Evolutionary conservation across 2,797 vertebrate species (phyloP), one percentile per base, ranked within the genome.

Genomic region (Mus spretus): DNA sequence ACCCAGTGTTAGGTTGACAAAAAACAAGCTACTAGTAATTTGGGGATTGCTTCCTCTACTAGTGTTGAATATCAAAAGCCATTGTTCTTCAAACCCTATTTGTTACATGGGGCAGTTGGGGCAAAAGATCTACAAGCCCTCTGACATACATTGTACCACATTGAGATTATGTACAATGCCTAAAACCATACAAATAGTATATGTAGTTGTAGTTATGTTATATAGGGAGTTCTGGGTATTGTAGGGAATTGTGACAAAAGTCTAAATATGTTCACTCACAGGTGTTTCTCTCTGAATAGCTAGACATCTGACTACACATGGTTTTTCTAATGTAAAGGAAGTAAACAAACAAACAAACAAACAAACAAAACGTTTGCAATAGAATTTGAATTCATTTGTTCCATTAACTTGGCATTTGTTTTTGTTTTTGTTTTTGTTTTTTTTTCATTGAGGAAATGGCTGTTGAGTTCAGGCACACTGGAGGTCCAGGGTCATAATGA

Each of bases 321-420:
- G 19, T 44, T 89, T 94, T 91, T 88, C 34, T 61, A 40, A 95
- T 50, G 28, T 78, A 85, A n/a, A 47, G 19, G 34, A 19, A 57
- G 4, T 50, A 44, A 81, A 55, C 2, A 40, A 40, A 40, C 37
- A 40, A 40, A 40, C 37, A 40, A 40, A 40, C 37, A 40, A 40
- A 40, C 37, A 40, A 40, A n/a, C 7, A 86, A 61, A 44, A 50
- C 1, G 72, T 92, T 57, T 75, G 26, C 28, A 81, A 17, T 10
- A 59, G 37, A 96, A 95, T 57, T 94, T 90, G n/a, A 87, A 55
- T 80, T 87, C 8, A 90, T 93, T 84, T 91, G 15, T 34, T 65
- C 34, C 37, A 47, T 82, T 96, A 19, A 44, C 40, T 91, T 81
- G n/a, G 40, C 13, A n/a, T 85, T 88, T 50, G 53, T 65, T 50